Base-by-base conservation (phyloP, 1,140 invertebrate species). In the Dendroctonus valens region DNA sequence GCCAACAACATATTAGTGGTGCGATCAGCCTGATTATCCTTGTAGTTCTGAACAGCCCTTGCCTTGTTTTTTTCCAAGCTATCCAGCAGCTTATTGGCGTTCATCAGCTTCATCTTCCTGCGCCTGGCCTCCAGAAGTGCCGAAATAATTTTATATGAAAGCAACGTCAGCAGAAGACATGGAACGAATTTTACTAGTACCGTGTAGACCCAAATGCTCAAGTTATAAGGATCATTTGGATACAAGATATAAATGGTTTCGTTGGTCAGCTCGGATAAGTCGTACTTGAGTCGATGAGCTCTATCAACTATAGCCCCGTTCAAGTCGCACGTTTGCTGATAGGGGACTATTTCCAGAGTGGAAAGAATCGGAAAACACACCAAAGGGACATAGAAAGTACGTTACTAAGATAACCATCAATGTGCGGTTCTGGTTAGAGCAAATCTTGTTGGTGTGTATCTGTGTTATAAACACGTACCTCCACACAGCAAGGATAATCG, bases 1-100 rank as follows among this genome's bases (percentile, higher is more conserved):
- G 94, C 93, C 11, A 98, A 81, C 37, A 98, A 81, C 96, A 99
- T 98, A 15, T 87, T 84, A 0, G 96, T 99, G 0, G 96, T 98
- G 14, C 92, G 84, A 78, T 96, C 93, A 6, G 91, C 91, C 71
- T 90, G 88, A 55, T 85, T 84, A 61, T 89, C 87, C 67, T 87
- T 87, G 69, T 87, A 87, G 46, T 80, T 44, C 14, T 83, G 81
- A 49, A 63, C 67, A n/a, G 78, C 79, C 26, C 77, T 50, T 6
- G 38, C 40, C 6, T 52, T 59, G 6, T 11, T 49, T 41, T 39
- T 26, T 26, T 42, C 14, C 52, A 42, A n/a, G 12, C 65, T 69
- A 5, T 73, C 68, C 61, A 71, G 39, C 5, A 69, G 69, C n/a
- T 69, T 67, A 8, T 62, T 65, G 48, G 50, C 67, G n/a, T 59